Evolutionary conservation across 2,797 vertebrate genomes (phyloP).

Genomic region (Chiloscyllium punctatum): DNA sequence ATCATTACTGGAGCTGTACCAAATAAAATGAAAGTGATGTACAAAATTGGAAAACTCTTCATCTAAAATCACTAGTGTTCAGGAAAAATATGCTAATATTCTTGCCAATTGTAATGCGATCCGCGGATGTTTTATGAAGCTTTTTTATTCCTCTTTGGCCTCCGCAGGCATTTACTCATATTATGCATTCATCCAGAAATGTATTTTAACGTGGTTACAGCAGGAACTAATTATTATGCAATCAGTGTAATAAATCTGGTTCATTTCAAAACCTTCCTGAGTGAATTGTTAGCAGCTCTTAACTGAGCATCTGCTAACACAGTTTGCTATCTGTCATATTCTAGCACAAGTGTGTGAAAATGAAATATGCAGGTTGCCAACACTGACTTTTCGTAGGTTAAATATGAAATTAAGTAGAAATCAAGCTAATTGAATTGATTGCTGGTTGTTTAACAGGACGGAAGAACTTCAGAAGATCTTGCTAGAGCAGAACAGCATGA

Average conservation of each 20-base stretch:
- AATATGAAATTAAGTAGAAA: conserved; percentile 24
- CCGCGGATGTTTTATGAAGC: conserved; percentile 17
- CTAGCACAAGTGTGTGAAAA: not conserved
- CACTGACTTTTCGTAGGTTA: not conserved
- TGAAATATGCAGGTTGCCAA: not conserved
- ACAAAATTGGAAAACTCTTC: not conserved
- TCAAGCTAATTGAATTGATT: conserved; percentile 23
- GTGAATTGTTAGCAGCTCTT: conserved; percentile 25
- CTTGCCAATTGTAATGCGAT: not conserved
- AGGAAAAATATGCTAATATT: not conserved
- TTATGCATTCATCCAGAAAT: conserved; percentile 5
- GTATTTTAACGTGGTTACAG: not conserved
- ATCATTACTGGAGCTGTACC: not conserved
- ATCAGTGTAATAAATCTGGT: conserved; percentile 23
- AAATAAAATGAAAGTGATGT: not conserved
- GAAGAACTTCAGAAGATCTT: conserved; percentile 87
- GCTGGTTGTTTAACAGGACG: conserved; percentile 67
- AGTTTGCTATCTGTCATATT: conserved; percentile 19
- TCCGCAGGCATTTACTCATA: not conserved
- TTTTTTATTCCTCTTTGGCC: conserved; percentile 1
- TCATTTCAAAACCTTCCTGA: conserved; percentile 25
- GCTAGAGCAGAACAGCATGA: conserved; percentile 80
- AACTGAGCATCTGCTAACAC: not conserved
- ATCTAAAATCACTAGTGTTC: not conserved
- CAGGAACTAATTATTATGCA: conserved; percentile 22